A percentile compares a stretch with the other conserved stretches of the same genome.
Evolutionary conservation across 2,888 invertebrate species (phyloP).

Genomic region (Oithona nana): DNA sequence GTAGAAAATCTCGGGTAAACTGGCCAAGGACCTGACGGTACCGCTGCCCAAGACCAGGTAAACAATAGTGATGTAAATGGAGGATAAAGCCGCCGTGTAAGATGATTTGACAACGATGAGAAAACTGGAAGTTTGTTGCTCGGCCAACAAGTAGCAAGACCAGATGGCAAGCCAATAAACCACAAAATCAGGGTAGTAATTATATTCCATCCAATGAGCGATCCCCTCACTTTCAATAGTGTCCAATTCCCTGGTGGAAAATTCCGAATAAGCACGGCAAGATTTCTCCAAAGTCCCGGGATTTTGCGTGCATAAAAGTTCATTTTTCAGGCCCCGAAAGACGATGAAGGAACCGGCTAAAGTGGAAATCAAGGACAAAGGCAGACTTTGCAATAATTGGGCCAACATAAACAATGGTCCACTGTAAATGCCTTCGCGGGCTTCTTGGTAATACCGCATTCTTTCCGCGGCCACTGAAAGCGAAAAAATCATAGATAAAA

Average conservation of each 20-base stretch:
- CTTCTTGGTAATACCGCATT: conserved; percentile 80
- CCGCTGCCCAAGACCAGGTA: conserved; percentile 47
- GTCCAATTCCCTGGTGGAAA: background rate
- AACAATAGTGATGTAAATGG: conserved; percentile 53
- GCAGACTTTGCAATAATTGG: conserved; percentile 58
- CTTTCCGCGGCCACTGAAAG: conserved; percentile 42
- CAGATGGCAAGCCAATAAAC: conserved; percentile 52
- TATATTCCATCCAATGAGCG: conserved; percentile 12
- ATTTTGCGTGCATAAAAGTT: background rate
- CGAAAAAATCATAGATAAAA: conserved; percentile 9
- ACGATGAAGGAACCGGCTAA: conserved; percentile 1
- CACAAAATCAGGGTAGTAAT: conserved; percentile 35
- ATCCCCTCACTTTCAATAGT: background rate
- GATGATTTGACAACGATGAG: conserved; percentile 60
- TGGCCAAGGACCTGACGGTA: conserved; percentile 37
- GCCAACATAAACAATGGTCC: conserved; percentile 63
- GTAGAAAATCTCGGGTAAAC: conserved; percentile 24
- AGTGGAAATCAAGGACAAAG: conserved; percentile 56
- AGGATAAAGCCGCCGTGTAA: conserved; percentile 52
- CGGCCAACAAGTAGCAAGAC: conserved; percentile 65
- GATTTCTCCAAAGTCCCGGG: background rate
- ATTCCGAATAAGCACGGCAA: background rate
- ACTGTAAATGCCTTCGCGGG: conserved; percentile 68
- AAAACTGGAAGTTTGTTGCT: conserved; percentile 62
- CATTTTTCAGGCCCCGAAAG: background rate